phyloP scores from a whole-genome alignment of 2,797 vertebrate species.

The Etheostoma nigrum region DNA sequence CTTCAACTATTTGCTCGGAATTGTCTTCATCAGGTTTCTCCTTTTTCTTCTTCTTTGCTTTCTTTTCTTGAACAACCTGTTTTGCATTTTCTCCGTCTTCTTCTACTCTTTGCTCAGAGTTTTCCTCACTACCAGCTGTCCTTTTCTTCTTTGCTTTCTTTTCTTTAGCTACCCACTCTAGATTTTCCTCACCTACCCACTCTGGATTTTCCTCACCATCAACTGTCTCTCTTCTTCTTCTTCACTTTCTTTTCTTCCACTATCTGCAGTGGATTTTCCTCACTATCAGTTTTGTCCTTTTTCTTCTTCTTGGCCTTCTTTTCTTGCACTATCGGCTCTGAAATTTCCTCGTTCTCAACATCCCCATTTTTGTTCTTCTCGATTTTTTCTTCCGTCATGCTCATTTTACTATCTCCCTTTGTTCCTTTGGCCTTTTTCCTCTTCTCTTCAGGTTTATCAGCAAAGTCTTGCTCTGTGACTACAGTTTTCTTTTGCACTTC shows the following conservation, averaged over 20 bases:
- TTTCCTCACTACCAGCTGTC: not conserved
- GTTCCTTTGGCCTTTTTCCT: constrained; percentile 27
- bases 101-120: not conserved
- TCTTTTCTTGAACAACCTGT: constrained; percentile 5
- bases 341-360: not conserved
- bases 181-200: too few relatives aligned
- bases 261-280: constrained; percentile 6
- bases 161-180: constrained; percentile 1
- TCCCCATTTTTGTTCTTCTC: not conserved
- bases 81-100: not conserved
- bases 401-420: not conserved
- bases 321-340: constrained; percentile 21
- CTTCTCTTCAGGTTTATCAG: constrained; percentile 18
- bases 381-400: not conserved
- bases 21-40: constrained; percentile 12
- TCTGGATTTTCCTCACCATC: constrained; percentile 7
- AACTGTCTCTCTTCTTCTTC: not conserved
- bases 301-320: constrained; percentile 67
- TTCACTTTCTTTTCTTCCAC: not conserved
- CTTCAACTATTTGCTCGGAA: constrained; percentile 4
- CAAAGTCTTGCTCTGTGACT: not conserved
- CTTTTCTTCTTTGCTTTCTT: constrained; percentile 67
- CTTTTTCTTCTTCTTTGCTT: constrained; percentile 42
- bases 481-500: constrained; percentile 39
- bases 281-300: constrained; percentile 20